Base-by-base conservation (phyloP, 2,113 vertebrate genomes). In the Nestor notabilis region DNA sequence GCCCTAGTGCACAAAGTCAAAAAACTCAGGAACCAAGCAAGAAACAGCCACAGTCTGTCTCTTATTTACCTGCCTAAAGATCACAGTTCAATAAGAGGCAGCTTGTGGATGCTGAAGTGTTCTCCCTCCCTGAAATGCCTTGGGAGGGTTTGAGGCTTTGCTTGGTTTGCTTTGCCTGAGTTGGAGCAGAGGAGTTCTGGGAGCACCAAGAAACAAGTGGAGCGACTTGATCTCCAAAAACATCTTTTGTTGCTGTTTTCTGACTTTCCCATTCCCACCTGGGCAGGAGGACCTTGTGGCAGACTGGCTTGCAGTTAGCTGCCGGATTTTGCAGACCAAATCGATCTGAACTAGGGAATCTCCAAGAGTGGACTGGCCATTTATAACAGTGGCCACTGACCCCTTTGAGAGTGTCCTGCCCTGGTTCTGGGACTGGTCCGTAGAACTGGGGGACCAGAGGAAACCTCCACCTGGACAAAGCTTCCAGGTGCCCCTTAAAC, bases 1-100 rank as follows among this genome's bases (percentile, higher is more conserved):
- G 7, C 8, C 13, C 11, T 31, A 44, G 1, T 25, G 5, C 5
- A 6, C 0, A 3, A 50, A 24, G 25, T 12, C 5, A 79, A 52
- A 93, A 52, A 93, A 91, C 24, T 14, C 4, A 1, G 44, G 41
- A 93, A 46, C 10, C 0, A 14, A 77, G 17, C 5, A 79, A 37
- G 58, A 87, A 76, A 23, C 6, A 70, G 28, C 12, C 28, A 31
- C 1, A 0, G 5, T 66, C 44, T 74, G 33, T 47, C 66, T 77
- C 6, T 17, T 76, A 37, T 69, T 92, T 79, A 15, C 37, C n/a
- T 77, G 29, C 37, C 37, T 81, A 27, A 85, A 66, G 23, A 83
- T 70, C n/a, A 58, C 13, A 0, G 0, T 15, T 14, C 44, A 72
- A 25, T 1, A 1, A 61, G 44, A 95, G 33, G 41, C 24, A 77